These are phyloP conservation scores for Salpingus planirostris DNA, from an alignment of 2,888 invertebrate species.

Conservation along the genomic window DNA sequence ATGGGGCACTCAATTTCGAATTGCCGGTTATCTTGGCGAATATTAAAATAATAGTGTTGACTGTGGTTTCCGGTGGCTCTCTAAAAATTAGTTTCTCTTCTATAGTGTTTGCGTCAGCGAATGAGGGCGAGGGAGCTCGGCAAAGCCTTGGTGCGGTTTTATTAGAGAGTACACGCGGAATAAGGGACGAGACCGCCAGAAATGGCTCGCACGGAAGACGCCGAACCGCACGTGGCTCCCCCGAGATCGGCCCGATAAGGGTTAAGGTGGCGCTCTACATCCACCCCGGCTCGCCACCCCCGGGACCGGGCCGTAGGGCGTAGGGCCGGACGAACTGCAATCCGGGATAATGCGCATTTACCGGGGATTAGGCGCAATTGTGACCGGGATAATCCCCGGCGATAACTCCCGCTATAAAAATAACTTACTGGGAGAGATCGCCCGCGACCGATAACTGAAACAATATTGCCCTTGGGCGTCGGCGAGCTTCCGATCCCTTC, in stretches of 20 bases:
- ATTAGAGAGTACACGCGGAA: slow-evolving; percentile 7
- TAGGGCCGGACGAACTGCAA: slow-evolving; percentile 17
- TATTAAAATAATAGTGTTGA: no score
- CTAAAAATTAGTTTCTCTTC: no score
- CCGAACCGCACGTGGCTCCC: slow-evolving; percentile 19
- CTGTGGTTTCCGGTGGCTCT: no score
- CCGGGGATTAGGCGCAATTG: slow-evolving; percentile 22
- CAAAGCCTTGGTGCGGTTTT: slow-evolving; percentile 7
- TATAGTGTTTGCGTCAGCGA: slow-evolving; percentile 1
- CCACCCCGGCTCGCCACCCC: no score
- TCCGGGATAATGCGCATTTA: slow-evolving; percentile 22
- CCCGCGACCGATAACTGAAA: slow-evolving; percentile 6
- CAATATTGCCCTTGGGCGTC: slow-evolving; percentile 6
- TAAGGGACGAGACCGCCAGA: slow-evolving; percentile 14
- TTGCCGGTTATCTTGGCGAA: no score
- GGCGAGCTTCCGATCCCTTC: slow-evolving; percentile 2
- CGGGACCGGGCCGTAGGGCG: slow-evolving; percentile 16
- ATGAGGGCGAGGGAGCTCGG: slow-evolving; percentile 3
- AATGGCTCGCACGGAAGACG: slow-evolving; percentile 19
- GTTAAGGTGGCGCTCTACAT: slow-evolving; percentile 16
- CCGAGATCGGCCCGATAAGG: slow-evolving; percentile 20
- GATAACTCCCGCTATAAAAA: slow-evolving; percentile 10
- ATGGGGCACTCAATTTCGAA: no score
- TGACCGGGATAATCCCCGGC: slow-evolving; percentile 17
- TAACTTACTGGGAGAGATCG: slow-evolving; percentile 8